phyloP scores from a whole-genome alignment of 2,888 invertebrate species.

The Dynastes maya region DNA sequence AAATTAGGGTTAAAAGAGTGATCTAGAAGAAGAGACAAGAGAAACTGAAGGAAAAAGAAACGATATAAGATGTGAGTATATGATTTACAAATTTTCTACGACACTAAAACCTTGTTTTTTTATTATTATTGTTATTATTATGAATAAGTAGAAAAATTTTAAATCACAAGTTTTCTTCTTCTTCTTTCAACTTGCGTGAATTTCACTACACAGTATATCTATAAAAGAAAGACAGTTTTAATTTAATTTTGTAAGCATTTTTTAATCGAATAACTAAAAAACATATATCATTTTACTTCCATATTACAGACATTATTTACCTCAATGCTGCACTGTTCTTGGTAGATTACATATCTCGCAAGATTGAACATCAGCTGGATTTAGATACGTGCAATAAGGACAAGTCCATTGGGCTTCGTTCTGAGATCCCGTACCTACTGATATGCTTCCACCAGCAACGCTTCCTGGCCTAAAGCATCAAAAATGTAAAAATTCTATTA shows the following conservation, averaged over 20 bases:
- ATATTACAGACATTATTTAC: constrained; percentile 24
- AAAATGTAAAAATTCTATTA: neutral
- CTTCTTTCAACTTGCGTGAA: constrained; percentile 46
- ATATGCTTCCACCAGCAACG: constrained; percentile 67
- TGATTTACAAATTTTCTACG: constrained; percentile 47
- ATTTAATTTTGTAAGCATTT: neutral
- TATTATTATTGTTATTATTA: constrained; percentile 32
- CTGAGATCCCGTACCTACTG: constrained; percentile 64
- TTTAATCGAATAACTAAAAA: neutral
- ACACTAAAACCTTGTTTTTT: constrained; percentile 38
- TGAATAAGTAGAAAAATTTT: constrained; percentile 50
- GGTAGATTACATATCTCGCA: constrained; percentile 97
- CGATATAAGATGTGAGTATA: constrained; percentile 27
- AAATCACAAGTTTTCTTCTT: constrained; percentile 50
- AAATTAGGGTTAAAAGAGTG: neutral
- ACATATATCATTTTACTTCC: neutral
- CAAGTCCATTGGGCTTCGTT: constrained; percentile 87
- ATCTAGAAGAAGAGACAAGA: constrained; percentile 3
- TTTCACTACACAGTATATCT: constrained; percentile 41
- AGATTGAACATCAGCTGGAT: constrained; percentile 80
- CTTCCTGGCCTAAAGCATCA: constrained; percentile 65
- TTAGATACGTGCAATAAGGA: constrained; percentile 94
- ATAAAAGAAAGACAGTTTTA: constrained; percentile 27
- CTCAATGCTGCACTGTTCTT: constrained; percentile 69
- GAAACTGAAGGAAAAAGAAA: constrained; percentile 8